Evolutionary conservation across 2,888 invertebrate species (phyloP), one percentile per base, ranked within the genome.

Genomic region (Drosophila nr. perissopoda): DNA sequence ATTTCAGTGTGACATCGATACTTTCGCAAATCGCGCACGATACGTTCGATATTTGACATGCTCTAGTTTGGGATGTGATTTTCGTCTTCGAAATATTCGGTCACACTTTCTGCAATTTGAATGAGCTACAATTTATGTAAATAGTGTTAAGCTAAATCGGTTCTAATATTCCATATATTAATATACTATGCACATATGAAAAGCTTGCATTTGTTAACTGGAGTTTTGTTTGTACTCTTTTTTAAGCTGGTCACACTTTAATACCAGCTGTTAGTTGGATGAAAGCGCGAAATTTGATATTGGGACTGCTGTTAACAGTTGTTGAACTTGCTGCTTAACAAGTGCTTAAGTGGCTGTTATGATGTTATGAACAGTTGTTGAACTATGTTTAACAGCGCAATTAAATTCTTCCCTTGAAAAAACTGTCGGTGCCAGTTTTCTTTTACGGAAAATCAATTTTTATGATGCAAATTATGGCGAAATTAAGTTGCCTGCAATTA

Each of bases 41-140:
- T 52, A n/a, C 1, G n/a, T 16, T 27, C 56, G 56, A 56, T 29
- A 56, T 7, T 54, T 18, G 3, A 4, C 25, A n/a, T 25, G 18
- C 57, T 36, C 29, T 45, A 21, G 45, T 6, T 18, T 27, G 4
- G 1, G 4, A 3, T n/a, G 3, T 1, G 45, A 31, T 64, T 33
- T 61, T 49, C 29, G 2, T 2, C 2, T 31, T 38, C 48, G 31
- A 10, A 31, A 2, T 27, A 6, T 7, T 0, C 4, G 60, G 72
- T 42, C 63, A 76, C 71, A 67, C 66, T 59, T 8, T 7, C 11
- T 16, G 3, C 0, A 4, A 45, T 51, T 59, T 38, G 16, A 70
- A 73, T 53, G 45, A 49, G 27, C 6, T 27, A 48, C 16, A 25
- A 42, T 36, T 25, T 27, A 18, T 7, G 5, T 7, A 11, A 29